Evolutionary conservation across 2,888 invertebrate species (phyloP), one percentile per base, ranked within the genome.

Genomic region (Platycnemis pennipes): DNA sequence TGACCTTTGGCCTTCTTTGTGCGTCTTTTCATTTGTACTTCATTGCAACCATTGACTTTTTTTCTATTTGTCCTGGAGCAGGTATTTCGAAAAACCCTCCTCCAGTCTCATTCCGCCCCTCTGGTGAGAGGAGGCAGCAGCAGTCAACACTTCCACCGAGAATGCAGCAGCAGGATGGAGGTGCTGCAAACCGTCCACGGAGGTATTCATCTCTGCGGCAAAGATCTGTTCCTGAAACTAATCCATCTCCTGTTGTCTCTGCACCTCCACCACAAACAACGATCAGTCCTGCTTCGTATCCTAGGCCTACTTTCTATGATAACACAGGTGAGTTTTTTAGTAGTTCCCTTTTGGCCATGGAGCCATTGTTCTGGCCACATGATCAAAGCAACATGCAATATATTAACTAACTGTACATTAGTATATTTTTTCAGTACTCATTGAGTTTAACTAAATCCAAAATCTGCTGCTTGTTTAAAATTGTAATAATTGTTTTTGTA

Each of bases 161-260:
- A 69, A 95, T 95, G 89, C 95, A 95, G 88, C 95, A 95, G 77
- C 94, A 95, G 88, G 94, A 95, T 88, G 94, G 95, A 94, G 96
- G 96, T 69, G 96, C 96, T 94, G 96, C 96, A 56, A 96, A 96
- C 94, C 96, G 97, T 95, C 97, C 98, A 16, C 98, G 98, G 95
- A 97, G 98, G 45, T 98, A 98, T 96, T 98, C 98, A 4, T 97
- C 97, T 94, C 97, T 98, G 95, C 96, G 98, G 94, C 97, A 97
- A 96, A 96, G 97, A 94, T 96, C 97, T 88, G 95, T 95, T 45
- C 96, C 96, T n/a, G 95, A 95, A 86, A 94, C 94, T 46, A 94
- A 95, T 26, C 89, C 69, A 22, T 88, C 94, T 89, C 49, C 63
- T 42, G 88, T 85, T 7, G 94, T 94, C 49, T 69, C 91, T 4